Base-by-base conservation (phyloP, 2,888 invertebrate species). In the Lasioglossum figueresi region DNA sequence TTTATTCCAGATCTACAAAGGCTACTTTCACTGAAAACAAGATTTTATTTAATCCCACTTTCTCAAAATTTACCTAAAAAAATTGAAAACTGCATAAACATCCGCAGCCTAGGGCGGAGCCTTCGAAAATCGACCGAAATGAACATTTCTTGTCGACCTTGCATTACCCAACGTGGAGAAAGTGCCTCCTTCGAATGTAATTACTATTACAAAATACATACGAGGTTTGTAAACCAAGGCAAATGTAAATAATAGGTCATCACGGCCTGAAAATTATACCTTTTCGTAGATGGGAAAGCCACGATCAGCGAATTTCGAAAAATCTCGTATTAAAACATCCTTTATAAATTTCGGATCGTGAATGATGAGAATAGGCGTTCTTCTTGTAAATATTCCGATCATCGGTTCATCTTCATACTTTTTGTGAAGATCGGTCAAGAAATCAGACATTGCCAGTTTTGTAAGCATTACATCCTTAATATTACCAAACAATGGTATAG, bases 251-350 rank as follows among this genome's bases (percentile, higher is more conserved):
- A 16, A n/a, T 63, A 63, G 31, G 16, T 0, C 2, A 0, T 31
- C 14, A 16, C 14, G 16, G 6, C 2, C 12, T 31, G 2, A 63
- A 63, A 63, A 40, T 23, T 31, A 34, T 27, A 89, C 85, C 73
- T 90, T 90, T 56, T 95, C 95, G 83, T 95, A 93, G 2, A 95
- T 86, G 89, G 93, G 87, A 4, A 93, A 72, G 19, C 94, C 94
- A 34, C 94, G 92, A 27, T 92, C 87, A 2, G 91, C 79, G 40
- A 94, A 91, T 8, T 84, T 92, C 19, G 94, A 94, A 37, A 96
- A 96, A 73, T 95, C 95, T 23, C 93, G 94, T 27, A 96, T 95
- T 43, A 95, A 91, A 2, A 96, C 91, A 4, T 94, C 93, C 37
- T 91, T 93, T 19, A 95, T 93, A 6, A 95, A 76, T 8, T 95